Conservation (phyloP, 2,113 vertebrate species). For the Pteronura brasiliensis region DNA sequence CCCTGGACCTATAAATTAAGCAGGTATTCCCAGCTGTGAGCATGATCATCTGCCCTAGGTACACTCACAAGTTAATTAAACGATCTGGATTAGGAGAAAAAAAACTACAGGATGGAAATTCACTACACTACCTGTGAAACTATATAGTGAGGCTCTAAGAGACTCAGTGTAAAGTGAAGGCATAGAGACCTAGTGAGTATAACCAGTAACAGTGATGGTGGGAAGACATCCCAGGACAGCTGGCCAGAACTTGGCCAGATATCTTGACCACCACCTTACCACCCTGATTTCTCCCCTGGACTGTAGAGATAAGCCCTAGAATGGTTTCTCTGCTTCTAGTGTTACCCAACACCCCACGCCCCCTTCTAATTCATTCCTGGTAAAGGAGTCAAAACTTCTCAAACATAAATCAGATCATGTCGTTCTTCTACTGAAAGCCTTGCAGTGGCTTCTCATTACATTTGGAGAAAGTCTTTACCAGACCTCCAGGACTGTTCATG, state of each 20-base stretch:
- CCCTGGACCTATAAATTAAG: not conserved
- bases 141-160: not conserved
- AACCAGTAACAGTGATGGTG: fast-evolving
- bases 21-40: not conserved
- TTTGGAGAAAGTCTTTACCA: not conserved
- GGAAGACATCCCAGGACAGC: not conserved
- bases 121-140: not conserved
- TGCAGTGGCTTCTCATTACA: not conserved
- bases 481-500: not conserved
- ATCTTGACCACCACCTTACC: not conserved
- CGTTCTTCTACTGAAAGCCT: not conserved
- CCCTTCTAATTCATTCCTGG: not conserved
- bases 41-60: not conserved
- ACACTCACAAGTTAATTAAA: not conserved
- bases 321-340: not conserved
- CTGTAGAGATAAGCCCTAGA: not conserved
- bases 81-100: not conserved
- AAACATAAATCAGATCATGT: not conserved
- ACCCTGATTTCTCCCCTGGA: not conserved
- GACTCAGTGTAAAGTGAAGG: not conserved
- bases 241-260: not conserved
- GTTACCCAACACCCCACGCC: not conserved
- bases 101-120: not conserved
- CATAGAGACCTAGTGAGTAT: not conserved
- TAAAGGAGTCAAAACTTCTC: not conserved